phyloP scores from a whole-genome alignment of 1,140 invertebrate genomes.

The Coenobita brevimanus region DNA sequence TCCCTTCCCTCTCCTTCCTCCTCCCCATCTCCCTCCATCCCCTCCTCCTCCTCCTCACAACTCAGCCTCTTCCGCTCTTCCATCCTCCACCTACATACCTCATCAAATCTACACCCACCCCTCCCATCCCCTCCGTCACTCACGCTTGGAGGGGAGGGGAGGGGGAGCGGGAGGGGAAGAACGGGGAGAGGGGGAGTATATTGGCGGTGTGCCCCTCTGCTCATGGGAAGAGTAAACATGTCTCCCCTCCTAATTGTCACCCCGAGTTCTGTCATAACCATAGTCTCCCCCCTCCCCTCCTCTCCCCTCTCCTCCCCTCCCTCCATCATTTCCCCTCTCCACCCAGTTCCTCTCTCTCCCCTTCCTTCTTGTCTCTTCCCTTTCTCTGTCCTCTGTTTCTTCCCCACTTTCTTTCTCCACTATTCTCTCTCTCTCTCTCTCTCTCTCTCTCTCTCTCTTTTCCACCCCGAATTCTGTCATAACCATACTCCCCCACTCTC shows the following conservation, averaged over 20 bases:
- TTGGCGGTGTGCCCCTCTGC: too few species aligned
- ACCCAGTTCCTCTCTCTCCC: not conserved
- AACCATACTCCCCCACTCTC: too few species aligned
- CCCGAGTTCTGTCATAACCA: not conserved
- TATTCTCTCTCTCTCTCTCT: slow-evolving; percentile 9
- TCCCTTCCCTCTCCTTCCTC: too few species aligned
- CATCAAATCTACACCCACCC: not conserved
- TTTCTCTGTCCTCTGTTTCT: not conserved
- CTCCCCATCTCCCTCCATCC: not conserved
- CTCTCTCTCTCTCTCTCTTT: slow-evolving; percentile 5
- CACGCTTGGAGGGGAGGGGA: too few species aligned
- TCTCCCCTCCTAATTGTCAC: too few species aligned
- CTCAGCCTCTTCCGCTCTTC: not conserved
- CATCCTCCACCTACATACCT: too few species aligned
- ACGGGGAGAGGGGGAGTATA: not conserved
- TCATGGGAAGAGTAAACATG: too few species aligned
- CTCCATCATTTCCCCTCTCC: not conserved
- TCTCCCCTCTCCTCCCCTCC: not conserved
- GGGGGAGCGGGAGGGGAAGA: not conserved
- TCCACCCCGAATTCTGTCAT: too few species aligned
- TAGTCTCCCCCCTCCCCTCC: not conserved
- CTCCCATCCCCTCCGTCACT: not conserved
- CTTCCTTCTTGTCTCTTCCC: not conserved
- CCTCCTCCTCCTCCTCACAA: not conserved
- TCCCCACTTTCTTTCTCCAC: not conserved